Percentiles rank a stretch among this genome's conserved stretches.
Evolutionary conservation across 2,797 vertebrate genomes (phyloP).

Genomic region (Enteromius unitaeniatus): DNA sequence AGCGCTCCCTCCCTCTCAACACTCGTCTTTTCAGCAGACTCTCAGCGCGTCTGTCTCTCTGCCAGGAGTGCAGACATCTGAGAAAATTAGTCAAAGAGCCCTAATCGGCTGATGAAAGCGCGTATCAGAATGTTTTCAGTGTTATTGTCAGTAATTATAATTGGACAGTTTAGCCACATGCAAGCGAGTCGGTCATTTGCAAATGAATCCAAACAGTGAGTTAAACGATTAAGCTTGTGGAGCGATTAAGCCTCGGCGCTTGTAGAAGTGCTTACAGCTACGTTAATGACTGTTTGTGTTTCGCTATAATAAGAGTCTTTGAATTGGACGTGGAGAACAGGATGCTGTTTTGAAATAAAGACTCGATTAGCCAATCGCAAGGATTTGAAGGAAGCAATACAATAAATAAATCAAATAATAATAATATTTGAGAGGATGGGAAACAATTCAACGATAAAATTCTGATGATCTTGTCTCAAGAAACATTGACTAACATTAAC

Average conservation of each 20-base stretch:
- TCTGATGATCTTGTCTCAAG: background rate
- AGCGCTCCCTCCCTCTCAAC: constrained; percentile 22
- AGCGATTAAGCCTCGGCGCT: background rate
- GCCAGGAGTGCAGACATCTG: constrained; percentile 8
- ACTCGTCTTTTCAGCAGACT: constrained; percentile 36
- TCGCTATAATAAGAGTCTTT: background rate
- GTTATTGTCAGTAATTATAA: constrained; percentile 14
- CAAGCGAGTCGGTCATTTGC: constrained; percentile 16
- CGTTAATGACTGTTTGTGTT: background rate
- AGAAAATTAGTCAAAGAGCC: constrained; percentile 27
- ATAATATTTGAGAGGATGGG: too few species aligned
- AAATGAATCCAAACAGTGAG: constrained; percentile 4
- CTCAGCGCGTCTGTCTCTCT: constrained; percentile 13
- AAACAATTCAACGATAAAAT: background rate
- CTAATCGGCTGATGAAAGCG: constrained; percentile 32
- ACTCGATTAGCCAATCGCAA: background rate
- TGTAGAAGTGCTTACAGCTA: background rate
- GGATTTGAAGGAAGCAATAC: too few species aligned
- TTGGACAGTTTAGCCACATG: constrained; percentile 17
- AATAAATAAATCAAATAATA: too few species aligned
- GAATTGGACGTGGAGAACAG: background rate
- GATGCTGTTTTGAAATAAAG: background rate
- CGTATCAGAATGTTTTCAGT: constrained; percentile 19
- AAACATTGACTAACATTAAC: background rate
- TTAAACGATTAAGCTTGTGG: background rate